These are phyloP conservation scores for Cotesia typhae DNA, from an alignment of 1,140 invertebrate species.

Conservation along the genomic window DNA sequence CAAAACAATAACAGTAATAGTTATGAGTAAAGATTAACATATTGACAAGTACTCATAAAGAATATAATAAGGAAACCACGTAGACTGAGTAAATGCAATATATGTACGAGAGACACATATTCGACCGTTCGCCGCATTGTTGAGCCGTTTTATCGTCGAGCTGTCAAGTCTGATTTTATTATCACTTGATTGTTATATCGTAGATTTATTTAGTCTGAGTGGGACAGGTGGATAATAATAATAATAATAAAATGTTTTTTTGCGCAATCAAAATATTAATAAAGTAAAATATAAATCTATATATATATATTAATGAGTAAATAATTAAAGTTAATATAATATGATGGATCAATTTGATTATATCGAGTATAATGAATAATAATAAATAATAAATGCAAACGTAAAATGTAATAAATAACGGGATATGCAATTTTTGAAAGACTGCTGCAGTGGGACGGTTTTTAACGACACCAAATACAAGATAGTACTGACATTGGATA, in stretches of 20 bases:
- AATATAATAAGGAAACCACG: conserved; percentile 58
- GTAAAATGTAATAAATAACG: conserved; percentile 38
- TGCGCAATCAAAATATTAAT: conserved; percentile 17
- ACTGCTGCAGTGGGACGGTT: conserved; percentile 63
- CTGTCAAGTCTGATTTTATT: conserved; percentile 47
- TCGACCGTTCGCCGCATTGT: conserved; percentile 61
- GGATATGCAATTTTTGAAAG: conserved; percentile 60
- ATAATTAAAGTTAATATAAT: not conserved
- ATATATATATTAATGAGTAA: not conserved
- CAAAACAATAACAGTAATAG: conserved; percentile 14
- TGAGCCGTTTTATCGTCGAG: conserved; percentile 54
- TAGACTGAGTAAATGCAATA: conserved; percentile 68
- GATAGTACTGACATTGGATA: conserved; percentile 68
- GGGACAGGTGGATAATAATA: not conserved
- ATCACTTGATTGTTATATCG: conserved; percentile 36
- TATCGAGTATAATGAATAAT: conserved; percentile 1
- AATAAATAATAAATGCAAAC: conserved; percentile 15
- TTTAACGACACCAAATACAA: conserved; percentile 67
- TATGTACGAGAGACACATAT: conserved; percentile 50
- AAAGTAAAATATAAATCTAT: not conserved
- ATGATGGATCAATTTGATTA: no score
- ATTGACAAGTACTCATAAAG: conserved; percentile 22
- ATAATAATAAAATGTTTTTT: conserved; percentile 4
- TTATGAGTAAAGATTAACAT: conserved; percentile 16
- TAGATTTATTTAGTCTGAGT: conserved; percentile 36